Evolutionary conservation across 2,113 vertebrate genomes (phyloP), one percentile per base, ranked within the genome.

Genomic region (Loxodonta africana): DNA sequence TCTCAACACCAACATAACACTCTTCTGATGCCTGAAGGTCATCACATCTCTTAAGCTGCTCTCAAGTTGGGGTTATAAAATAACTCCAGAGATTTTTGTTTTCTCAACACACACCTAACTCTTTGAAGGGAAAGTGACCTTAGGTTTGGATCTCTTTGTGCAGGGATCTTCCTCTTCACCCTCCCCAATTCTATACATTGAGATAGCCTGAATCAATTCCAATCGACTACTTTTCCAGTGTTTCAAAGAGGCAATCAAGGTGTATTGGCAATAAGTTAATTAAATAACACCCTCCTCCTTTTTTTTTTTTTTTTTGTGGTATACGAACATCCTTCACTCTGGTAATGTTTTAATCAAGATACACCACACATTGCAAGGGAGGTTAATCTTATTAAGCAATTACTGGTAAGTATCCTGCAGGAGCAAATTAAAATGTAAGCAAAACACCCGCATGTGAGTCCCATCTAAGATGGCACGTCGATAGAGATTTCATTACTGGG

Each of bases 371-470:
- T 98, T 98, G 98, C 98, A 96, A 98, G 95, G 96, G 94, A 98
- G 97, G 97, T 98, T 98, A 98, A 99, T 98, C 97, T 98, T 98
- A 98, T 97, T 98, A 98, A 98, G 96, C 97, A 98, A 98, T 97
- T 98, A 98, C 20, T 94, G 97, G 97, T 98, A 98, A 98, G 98
- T 98, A 98, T 98, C 97, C 98, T 97, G 96, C 98, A 97, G 94
- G 77, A 98, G 91, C 97, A 98, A 98, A 99, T 98, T 98, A 98
- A 97, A 95, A 97, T 71, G 0, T 98, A 98, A 98, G 98, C 97
- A 98, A 95, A 98, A 98, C 83, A 95, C 1, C 14, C 91, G 95
- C 93, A 97, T 97, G 95, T 95, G 98, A 98, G 97, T 90, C 5
- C 96, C 93, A 2, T 93, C 95, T 95, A 98, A 96, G 95, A 94